phyloP scores from a whole-genome alignment of 2,888 invertebrate genomes.

The Perithous albicinctus region DNA sequence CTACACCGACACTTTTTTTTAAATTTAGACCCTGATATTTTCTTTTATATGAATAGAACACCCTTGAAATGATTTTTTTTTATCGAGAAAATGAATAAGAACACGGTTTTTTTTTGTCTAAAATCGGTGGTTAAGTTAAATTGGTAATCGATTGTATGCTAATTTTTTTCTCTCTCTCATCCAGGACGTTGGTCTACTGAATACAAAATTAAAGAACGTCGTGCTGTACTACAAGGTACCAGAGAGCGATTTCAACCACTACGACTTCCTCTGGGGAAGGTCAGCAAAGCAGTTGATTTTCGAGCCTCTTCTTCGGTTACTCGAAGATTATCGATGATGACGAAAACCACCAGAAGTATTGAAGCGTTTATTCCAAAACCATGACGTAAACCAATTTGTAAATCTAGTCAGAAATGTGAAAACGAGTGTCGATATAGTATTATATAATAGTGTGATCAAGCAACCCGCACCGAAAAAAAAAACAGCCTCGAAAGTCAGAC shows the following conservation, averaged over 20 bases:
- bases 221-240: slow-evolving; percentile 75
- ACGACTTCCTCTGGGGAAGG: slow-evolving; percentile 82
- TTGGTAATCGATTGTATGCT: background rate
- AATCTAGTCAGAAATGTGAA: slow-evolving; percentile 46
- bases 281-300: slow-evolving; percentile 76
- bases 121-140: no score
- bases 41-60: no score
- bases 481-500: no score
- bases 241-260: slow-evolving; percentile 77
- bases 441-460: background rate
- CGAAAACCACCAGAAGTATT: background rate
- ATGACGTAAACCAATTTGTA: slow-evolving; percentile 35
- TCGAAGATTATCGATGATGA: slow-evolving; percentile 73
- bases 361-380: slow-evolving; percentile 30
- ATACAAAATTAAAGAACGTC: slow-evolving; percentile 72
- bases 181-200: slow-evolving; percentile 76
- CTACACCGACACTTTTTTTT: no score
- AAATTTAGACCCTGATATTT: no score
- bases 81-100: no score
- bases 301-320: slow-evolving; percentile 74
- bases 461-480: no score
- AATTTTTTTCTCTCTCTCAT: slow-evolving; percentile 20
- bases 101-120: no score
- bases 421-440: background rate
- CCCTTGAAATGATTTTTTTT: no score